phyloP scores from a whole-genome alignment of 2,113 vertebrate species.

The Pangasianodon hypophthalmus region DNA sequence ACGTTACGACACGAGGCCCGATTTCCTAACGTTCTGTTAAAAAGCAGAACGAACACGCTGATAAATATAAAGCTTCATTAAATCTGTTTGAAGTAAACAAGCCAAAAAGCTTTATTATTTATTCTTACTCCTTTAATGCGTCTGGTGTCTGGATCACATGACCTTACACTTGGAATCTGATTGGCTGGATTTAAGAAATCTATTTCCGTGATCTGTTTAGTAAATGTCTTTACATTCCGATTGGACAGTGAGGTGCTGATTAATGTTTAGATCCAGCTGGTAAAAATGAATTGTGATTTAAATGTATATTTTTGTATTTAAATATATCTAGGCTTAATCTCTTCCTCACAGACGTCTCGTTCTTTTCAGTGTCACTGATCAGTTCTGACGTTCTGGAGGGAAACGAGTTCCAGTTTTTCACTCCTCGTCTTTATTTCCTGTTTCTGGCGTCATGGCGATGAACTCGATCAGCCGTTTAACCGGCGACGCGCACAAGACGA shows the following conservation, averaged over 20 bases:
- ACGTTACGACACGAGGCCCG: not conserved
- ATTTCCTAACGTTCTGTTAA: not conserved
- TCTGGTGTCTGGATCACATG: not conserved
- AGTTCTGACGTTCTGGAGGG: not conserved
- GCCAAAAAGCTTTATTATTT: not conserved
- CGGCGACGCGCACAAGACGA: too few relatives aligned
- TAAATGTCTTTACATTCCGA: not conserved
- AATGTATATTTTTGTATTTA: too few relatives aligned
- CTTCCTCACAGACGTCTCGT: not conserved
- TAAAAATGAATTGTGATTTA: too few relatives aligned
- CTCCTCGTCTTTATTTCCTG: not conserved
- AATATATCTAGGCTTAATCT: not conserved
- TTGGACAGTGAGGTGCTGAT: not conserved
- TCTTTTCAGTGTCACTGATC: not conserved
- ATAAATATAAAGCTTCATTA: not conserved
- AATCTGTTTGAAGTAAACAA: not conserved
- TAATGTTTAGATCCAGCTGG: too few relatives aligned
- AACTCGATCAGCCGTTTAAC: too few relatives aligned
- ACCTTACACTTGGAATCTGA: not conserved
- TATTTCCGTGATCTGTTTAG: not conserved
- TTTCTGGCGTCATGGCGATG: too few relatives aligned
- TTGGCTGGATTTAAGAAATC: not conserved
- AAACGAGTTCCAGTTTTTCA: not conserved
- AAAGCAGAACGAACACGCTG: not conserved
- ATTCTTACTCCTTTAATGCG: not conserved